phyloP scores from a whole-genome alignment of 2,113 vertebrate species.

The Paramisgurnus dabryanus region DNA sequence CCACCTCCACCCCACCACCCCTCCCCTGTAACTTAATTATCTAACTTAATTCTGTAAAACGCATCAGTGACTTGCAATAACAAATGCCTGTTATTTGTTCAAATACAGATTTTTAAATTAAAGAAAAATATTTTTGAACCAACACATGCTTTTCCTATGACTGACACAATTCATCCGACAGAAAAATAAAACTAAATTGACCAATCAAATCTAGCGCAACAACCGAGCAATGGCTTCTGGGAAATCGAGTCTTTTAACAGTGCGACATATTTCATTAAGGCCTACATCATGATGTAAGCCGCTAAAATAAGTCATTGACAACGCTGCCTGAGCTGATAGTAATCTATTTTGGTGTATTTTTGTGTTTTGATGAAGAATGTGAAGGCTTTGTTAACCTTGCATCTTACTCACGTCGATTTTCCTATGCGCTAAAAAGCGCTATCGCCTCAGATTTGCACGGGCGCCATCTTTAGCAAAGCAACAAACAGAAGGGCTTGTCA shows the following conservation, averaged over 20 bases:
- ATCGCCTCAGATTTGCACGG: conserved; percentile 74
- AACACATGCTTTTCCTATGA: not conserved
- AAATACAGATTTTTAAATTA: not conserved
- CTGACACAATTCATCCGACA: conserved; percentile 39
- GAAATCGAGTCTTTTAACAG: conserved; percentile 69
- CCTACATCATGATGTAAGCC: conserved; percentile 56
- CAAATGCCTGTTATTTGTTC: too few species aligned
- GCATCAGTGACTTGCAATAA: too few species aligned
- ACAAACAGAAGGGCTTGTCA: conserved; percentile 66
- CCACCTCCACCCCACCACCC: not conserved
- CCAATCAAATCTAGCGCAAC: conserved; percentile 68
- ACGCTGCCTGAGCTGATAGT: conserved; percentile 41
- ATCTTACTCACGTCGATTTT: conserved; percentile 63
- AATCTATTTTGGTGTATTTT: conserved; percentile 59
- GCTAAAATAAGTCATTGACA: conserved; percentile 11
- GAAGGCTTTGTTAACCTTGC: conserved; percentile 58
- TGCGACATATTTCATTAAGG: conserved; percentile 14
- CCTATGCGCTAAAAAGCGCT: conserved; percentile 70
- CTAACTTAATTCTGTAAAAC: too few species aligned
- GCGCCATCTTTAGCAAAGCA: conserved; percentile 81
- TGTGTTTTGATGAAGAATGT: conserved; percentile 51
- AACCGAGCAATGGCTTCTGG: conserved; percentile 61
- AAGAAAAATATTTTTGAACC: not conserved
- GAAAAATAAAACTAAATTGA: conserved; percentile 23
- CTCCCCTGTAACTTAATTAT: conserved; percentile 14